Percentiles rank a stretch among this genome's conserved stretches.
phyloP scores from a whole-genome alignment of 2,888 invertebrate genomes.

The Geotrupes spiniger region DNA sequence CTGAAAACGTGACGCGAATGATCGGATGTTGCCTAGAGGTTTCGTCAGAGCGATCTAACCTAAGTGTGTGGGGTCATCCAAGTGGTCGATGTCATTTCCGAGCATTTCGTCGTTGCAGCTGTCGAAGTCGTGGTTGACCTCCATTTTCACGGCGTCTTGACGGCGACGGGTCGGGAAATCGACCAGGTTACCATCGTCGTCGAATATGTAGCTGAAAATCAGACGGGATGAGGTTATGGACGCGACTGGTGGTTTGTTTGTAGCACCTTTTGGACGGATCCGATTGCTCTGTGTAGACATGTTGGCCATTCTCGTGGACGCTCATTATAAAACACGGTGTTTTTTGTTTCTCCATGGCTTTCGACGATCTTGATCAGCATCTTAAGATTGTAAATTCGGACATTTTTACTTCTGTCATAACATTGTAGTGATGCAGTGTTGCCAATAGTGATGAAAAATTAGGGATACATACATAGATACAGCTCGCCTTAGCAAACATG shows the following conservation, averaged over 20 bases:
- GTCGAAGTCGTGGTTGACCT: conserved; percentile 12
- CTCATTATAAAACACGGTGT: conserved; percentile 25
- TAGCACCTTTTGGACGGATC: conserved; percentile 27
- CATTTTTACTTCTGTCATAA: no score
- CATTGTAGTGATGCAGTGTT: no score
- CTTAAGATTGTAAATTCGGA: no score
- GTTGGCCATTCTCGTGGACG: conserved; percentile 25
- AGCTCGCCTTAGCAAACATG: no score
- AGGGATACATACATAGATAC: no score
- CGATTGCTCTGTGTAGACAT: conserved; percentile 26
- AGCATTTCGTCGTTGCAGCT: conserved; percentile 20
- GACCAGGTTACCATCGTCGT: conserved; percentile 21
- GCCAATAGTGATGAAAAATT: no score
- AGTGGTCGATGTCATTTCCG: conserved; percentile 14
- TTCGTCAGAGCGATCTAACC: no score
- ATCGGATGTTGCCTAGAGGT: neutral
- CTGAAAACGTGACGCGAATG: conserved; percentile 29
- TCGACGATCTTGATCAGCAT: no score
- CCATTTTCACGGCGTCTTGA: conserved; percentile 12
- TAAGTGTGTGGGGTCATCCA: conserved; percentile 26
- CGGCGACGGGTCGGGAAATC: conserved; percentile 8
- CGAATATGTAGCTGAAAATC: conserved; percentile 15
- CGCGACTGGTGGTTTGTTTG: no score
- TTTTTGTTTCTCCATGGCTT: conserved; percentile 14
- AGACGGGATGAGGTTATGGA: no score